A percentile compares a stretch with the other conserved stretches of the same genome.
phyloP scores from a whole-genome alignment of 2,888 invertebrate species.

The Lasius platythorax region DNA sequence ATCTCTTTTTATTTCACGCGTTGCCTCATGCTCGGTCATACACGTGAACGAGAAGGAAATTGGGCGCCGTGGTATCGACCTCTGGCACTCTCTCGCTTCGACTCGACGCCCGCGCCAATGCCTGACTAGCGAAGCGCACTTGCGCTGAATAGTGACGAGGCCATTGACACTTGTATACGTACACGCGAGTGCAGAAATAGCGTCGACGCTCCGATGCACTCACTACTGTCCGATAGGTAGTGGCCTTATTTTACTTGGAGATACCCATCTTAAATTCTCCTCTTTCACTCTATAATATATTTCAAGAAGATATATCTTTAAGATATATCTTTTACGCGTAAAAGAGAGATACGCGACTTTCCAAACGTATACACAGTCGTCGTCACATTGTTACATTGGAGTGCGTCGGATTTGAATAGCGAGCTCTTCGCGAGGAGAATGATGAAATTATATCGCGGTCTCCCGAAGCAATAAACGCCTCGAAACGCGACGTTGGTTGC shows the following conservation, averaged over 20 bases:
- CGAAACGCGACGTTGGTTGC: conserved; percentile 24
- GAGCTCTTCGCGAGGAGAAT: background rate
- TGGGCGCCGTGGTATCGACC: conserved; percentile 82
- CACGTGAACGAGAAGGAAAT: conserved; percentile 66
- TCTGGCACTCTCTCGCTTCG: conserved; percentile 76
- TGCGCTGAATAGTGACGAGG: conserved; percentile 84
- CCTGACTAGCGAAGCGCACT: conserved; percentile 77
- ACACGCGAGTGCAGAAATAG: conserved; percentile 47
- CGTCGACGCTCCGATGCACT: conserved; percentile 34
- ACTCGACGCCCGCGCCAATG: conserved; percentile 76
- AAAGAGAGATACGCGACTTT: background rate
- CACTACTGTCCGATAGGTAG: background rate
- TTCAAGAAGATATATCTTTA: background rate
- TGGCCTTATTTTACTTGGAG: background rate
- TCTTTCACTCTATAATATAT: background rate
- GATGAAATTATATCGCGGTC: conserved; percentile 17
- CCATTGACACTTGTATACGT: conserved; percentile 80
- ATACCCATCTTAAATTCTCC: background rate
- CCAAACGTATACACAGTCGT: background rate
- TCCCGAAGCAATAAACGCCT: conserved; percentile 19
- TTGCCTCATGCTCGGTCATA: background rate
- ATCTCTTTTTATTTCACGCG: background rate
- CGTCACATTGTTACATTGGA: background rate
- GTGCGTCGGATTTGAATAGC: background rate
- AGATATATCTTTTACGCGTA: background rate